Conservation (phyloP, 2,113 vertebrate genomes). For the Apodemus speciosus region DNA sequence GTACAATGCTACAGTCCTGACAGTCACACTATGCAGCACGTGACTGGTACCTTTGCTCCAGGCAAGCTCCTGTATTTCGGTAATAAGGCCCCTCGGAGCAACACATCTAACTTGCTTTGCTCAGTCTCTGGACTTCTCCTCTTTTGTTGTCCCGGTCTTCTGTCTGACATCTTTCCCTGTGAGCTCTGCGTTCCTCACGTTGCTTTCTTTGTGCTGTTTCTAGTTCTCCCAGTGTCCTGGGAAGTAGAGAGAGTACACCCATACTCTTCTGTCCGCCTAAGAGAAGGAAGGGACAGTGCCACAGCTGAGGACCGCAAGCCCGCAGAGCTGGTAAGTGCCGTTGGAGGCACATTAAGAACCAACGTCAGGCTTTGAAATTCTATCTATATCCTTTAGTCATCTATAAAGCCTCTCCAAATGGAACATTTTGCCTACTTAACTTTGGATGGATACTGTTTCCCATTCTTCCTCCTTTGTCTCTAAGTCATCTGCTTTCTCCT, state of each 20-base stretch:
- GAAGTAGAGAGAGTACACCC: slow-evolving; percentile 89
- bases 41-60: slow-evolving; percentile 41
- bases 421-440: slow-evolving; percentile 88
- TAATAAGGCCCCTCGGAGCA: slow-evolving; percentile 53
- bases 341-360: not conserved
- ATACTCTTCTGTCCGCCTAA: slow-evolving; percentile 89
- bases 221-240: slow-evolving; percentile 90
- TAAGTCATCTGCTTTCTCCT: slow-evolving; percentile 91
- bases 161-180: slow-evolving; percentile 72
- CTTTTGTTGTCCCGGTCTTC: slow-evolving; percentile 33
- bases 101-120: slow-evolving; percentile 52
- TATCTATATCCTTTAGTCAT: not conserved
- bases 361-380: not conserved
- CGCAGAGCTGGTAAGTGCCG: not conserved
- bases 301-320: not conserved
- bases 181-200: slow-evolving; percentile 89
- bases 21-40: not conserved
- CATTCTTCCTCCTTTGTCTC: slow-evolving; percentile 93
- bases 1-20: not conserved
- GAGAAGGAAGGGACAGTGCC: not conserved
- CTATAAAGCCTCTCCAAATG: not conserved
- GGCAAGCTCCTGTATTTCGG: slow-evolving; percentile 44
- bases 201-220: slow-evolving; percentile 93
- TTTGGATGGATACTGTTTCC: slow-evolving; percentile 87
- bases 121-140: slow-evolving; percentile 31